Evolutionary conservation across 92 coral and sea anemone species (phyloP).

Genomic region (Parazoanthus swiftii): DNA sequence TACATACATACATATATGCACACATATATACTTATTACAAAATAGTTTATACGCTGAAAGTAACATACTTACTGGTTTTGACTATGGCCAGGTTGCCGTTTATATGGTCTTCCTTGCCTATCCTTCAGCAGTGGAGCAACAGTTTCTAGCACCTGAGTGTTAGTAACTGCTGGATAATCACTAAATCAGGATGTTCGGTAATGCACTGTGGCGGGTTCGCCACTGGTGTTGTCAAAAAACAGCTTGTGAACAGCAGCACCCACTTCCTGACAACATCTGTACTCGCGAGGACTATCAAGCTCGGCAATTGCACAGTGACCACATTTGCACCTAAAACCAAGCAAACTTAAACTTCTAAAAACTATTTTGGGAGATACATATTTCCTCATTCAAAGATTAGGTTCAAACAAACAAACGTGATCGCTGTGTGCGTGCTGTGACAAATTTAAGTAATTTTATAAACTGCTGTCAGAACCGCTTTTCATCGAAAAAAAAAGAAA

Average conservation of each 20-base stretch:
- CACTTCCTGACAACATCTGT: slow-evolving; percentile 43
- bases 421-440: slow-evolving; percentile 19
- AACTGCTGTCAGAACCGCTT: slow-evolving; percentile 19
- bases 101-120: slow-evolving; percentile 48
- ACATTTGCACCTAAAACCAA: slow-evolving; percentile 32
- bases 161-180: slow-evolving; percentile 42
- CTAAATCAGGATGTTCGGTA: slow-evolving; percentile 46
- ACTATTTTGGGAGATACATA: not conserved
- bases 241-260: slow-evolving; percentile 25
- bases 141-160: slow-evolving; percentile 43
- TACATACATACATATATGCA: slow-evolving; percentile 13
- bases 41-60: not conserved
- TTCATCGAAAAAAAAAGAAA: slow-evolving; percentile 14
- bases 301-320: slow-evolving; percentile 22
- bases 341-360: slow-evolving; percentile 2
- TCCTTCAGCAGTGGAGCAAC: slow-evolving; percentile 52
- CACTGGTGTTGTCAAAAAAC: slow-evolving; percentile 27
- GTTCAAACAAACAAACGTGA: slow-evolving; percentile 13
- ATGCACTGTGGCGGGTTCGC: slow-evolving; percentile 35
- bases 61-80: slow-evolving; percentile 52
- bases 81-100: slow-evolving; percentile 36
- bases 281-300: slow-evolving; percentile 35
- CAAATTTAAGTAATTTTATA: slow-evolving; percentile 12
- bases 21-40: not conserved
- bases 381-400: not conserved